Evolutionary conservation across 2,888 invertebrate species (phyloP), one percentile per base, ranked within the genome.

Genomic region (Stictocephala bisonia): DNA sequence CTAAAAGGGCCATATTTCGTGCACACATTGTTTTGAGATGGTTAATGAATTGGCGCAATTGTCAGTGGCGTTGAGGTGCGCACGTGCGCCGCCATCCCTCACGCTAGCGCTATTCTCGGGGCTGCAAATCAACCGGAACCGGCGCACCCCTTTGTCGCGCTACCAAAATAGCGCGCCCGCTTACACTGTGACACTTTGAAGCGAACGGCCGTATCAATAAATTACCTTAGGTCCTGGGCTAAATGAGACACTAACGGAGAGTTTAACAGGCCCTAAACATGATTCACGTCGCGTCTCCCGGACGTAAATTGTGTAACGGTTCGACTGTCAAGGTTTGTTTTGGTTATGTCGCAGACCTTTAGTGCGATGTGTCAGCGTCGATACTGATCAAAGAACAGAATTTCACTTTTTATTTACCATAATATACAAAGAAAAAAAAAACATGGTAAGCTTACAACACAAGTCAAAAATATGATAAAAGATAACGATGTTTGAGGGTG

Each of bases 71-170:
- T 44, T n/a, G 4, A 44, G 4, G 15, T 11, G 4, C 4, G 15
- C 64, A 64, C 64, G 64, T 64, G 64, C 13, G 1, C 20, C 7
- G 27, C 44, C 48, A 71, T 71, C 58, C 58, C 29, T 71, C 70
- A 44, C n/a, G 44, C n/a, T 22, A n/a, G n/a, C 3, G 3, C 70
- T 71, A 71, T 71, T 71, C 58, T 44, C 15, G 58, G 56, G 15
- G 70, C 58, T 11, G 70, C 70, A 58, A 71, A 71, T 58, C 58
- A 58, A 71, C 58, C 48, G 70, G 70, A 71, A 58, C 70, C 26
- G n/a, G n/a, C 51, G 7, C 6, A 18, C 15, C 48, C 27, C 58
- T 51, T 24, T 22, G 22, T 27, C 64, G 26, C 22, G 60, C 64
- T 40, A 64, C 64, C 41, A 64, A 64, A 64, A 64, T 64, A 64